Percentiles rank a stretch among this genome's conserved stretches.
These are phyloP conservation scores for Poecile montanus DNA, from an alignment of 2,797 vertebrate genomes.

Conservation along the genomic window DNA sequence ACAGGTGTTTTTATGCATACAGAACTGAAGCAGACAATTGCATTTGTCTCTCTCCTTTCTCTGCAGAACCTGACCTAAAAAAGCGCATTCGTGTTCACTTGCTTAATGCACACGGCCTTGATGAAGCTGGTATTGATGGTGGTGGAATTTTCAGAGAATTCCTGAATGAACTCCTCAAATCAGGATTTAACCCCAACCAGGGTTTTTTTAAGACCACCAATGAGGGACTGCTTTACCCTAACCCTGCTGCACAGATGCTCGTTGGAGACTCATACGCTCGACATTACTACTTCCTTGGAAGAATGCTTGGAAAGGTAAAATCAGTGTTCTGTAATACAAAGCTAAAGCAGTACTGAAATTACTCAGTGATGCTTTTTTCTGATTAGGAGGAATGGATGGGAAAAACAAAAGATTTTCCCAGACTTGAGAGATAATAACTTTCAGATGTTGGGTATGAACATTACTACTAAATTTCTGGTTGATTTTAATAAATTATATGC, in stretches of 20 bases:
- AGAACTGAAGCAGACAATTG: background rate
- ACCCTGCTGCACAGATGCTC: conserved; percentile 93
- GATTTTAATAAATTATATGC: background rate
- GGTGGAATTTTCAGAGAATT: conserved; percentile 98
- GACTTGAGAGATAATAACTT: background rate
- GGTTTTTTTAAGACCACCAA: conserved; percentile 99
- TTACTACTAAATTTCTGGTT: background rate
- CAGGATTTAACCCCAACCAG: conserved; percentile 98
- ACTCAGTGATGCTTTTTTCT: background rate
- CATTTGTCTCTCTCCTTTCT: background rate
- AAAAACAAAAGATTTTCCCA: background rate
- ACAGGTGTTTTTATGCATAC: background rate
- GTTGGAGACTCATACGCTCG: conserved; percentile 92
- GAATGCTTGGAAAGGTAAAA: conserved; percentile 96
- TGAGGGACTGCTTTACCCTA: conserved; percentile 94
- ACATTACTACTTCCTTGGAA: conserved; percentile 97
- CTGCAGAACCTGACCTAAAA: conserved; percentile 92
- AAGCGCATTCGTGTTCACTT: conserved; percentile 95
- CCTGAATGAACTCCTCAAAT: conserved; percentile 95
- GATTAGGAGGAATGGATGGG: background rate
- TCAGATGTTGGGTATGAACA: background rate
- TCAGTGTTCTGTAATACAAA: background rate
- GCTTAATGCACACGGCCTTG: conserved; percentile 94
- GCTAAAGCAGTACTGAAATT: background rate
- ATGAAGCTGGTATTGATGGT: conserved; percentile 97